Percentiles rank a stretch among this genome's conserved stretches.
Evolutionary conservation across 2,113 vertebrate species (phyloP).

Genomic region (Corythornis cristatus): DNA sequence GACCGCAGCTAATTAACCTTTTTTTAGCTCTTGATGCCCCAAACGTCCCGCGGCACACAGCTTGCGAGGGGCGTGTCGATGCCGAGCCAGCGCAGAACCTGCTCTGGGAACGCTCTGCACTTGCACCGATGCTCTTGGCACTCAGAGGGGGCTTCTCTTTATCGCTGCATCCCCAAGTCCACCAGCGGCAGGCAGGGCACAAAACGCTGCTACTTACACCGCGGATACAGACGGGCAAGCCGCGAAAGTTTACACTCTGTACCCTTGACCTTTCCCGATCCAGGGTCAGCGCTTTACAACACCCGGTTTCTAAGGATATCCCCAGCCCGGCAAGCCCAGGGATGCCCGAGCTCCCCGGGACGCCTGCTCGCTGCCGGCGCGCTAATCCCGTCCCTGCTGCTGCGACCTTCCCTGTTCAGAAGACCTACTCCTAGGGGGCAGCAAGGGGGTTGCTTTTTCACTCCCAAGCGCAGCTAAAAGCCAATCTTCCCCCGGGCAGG

Average conservation of each 20-base stretch:
- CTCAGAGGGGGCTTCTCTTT: too few species aligned
- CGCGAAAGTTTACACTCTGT: fast-evolving
- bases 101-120: neutral
- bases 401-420: fast-evolving
- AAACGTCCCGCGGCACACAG: neutral
- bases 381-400: fast-evolving
- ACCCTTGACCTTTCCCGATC: neutral
- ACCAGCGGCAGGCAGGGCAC: fast-evolving
- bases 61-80: too few species aligned
- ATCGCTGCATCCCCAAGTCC: neutral
- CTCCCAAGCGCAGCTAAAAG: fast-evolving
- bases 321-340: neutral
- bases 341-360: too few species aligned
- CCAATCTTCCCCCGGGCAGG: too few species aligned
- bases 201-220: fast-evolving
- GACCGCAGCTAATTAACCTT: fast-evolving
- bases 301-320: fast-evolving
- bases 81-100: neutral
- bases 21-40: neutral
- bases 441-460: fast-evolving
- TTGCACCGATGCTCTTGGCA: neutral
- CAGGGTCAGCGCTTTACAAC: neutral
- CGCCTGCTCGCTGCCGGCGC: fast-evolving
- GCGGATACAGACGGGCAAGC: fast-evolving
- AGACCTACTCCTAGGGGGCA: fast-evolving